Evolutionary conservation across 1,140 invertebrate species (phyloP), one percentile per base, ranked within the genome.

Genomic region (Caerostris darwini): DNA sequence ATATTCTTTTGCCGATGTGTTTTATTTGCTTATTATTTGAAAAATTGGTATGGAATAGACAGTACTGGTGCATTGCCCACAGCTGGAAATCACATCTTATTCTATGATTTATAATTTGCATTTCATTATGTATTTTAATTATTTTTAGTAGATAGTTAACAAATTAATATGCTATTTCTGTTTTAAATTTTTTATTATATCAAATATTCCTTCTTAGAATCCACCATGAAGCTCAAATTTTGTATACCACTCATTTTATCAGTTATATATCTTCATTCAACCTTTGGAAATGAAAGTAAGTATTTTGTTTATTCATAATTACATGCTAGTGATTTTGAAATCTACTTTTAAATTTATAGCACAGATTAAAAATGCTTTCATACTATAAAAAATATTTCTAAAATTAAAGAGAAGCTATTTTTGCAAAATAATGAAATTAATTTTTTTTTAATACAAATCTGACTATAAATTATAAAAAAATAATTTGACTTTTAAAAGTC

Each of bases 211-310:
- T 64, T 88, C 3, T 12, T 4, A 57, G 61, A 8, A 57, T 67
- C 34, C 17, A 88, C 5, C 7, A 89, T 89, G 87, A 89, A 57
- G 34, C 17, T 19, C 2, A 57, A 17, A 56, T 89, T 56, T 89
- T 71, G 54, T 71, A 3, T 12, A 89, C 6, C 34, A 54, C 4
- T 71, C 8, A 71, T 34, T 71, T 7, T 64, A 5, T 88, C 53
- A 7, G n/a, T 7, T 17, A 50, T 53, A 8, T 64, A 17, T 61
- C 19, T 57, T 64, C 54, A 53, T 67, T 64, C 59, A 64, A 19
- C 86, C 14, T 67, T 4, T 64, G 19, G n/a, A 5, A 53, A 64
- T 88, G 58, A 88, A 53, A 64, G 86, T 88, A 53, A 88, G 58
- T 54, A 64, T 50, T 64, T 54, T 87, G 6, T 87, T 8, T 19